A percentile compares a stretch with the other conserved stretches of the same genome.
Evolutionary conservation across 2,888 invertebrate genomes (phyloP).

Genomic region (Pemphredon lugubris): DNA sequence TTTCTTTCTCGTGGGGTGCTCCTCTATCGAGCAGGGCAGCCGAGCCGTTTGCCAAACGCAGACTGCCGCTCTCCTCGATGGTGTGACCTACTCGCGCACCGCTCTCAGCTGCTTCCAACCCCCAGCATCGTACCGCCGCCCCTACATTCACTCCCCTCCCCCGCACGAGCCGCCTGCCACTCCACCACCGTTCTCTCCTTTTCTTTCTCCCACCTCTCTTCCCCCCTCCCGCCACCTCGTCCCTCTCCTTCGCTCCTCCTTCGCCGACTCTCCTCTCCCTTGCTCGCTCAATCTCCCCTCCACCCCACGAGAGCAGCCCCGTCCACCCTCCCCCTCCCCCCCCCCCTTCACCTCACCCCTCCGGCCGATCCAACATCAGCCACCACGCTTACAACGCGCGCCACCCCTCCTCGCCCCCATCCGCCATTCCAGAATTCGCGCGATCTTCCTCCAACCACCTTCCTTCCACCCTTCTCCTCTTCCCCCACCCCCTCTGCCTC

Average conservation of each 20-base stretch:
- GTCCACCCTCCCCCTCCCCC: not conserved
- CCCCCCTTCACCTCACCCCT: not conserved
- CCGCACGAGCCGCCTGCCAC: slow-evolving; percentile 20
- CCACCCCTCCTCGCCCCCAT: not conserved
- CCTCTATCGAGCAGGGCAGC: slow-evolving; percentile 59
- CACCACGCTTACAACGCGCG: slow-evolving; percentile 6
- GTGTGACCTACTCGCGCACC: slow-evolving; percentile 79
- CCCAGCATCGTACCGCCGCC: slow-evolving; percentile 67
- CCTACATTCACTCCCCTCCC: slow-evolving; percentile 33
- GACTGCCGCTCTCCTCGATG: slow-evolving; percentile 76
- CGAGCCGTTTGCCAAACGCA: slow-evolving; percentile 74
- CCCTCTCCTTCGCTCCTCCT: slow-evolving; percentile 10
- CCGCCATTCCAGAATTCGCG: not conserved
- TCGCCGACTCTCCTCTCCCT: slow-evolving; percentile 13
- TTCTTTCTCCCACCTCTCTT: slow-evolving; percentile 16
- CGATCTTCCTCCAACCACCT: not conserved
- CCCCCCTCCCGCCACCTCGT: slow-evolving; percentile 6
- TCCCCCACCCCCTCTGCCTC: no score
- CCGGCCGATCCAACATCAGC: not conserved
- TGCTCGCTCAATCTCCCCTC: slow-evolving; percentile 1
- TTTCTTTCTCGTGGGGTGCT: no score
- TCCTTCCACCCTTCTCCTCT: not conserved
- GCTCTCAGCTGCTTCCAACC: slow-evolving; percentile 79
- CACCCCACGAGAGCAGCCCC: not conserved
- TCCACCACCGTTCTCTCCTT: not conserved